Evolutionary conservation across 2,113 vertebrate genomes (phyloP).

Genomic region (Scortum barcoo): DNA sequence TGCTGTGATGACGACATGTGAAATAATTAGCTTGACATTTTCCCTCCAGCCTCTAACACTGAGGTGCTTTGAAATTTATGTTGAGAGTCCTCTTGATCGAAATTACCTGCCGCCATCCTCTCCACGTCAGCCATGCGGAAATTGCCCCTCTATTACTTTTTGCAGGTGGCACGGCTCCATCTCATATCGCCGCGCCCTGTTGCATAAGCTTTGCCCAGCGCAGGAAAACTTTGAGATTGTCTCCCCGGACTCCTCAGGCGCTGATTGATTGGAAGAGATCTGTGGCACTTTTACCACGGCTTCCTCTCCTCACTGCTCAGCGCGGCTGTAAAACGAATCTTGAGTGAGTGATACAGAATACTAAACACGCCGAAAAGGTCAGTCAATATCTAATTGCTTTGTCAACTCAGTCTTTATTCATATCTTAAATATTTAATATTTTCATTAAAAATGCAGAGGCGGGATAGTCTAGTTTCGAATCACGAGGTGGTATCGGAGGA

Average conservation of each 20-base stretch:
- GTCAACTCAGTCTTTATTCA: conserved; percentile 78
- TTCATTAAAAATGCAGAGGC: conserved; percentile 69
- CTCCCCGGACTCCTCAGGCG: conserved; percentile 22
- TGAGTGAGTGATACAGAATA: conserved; percentile 64
- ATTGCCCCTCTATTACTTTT: conserved; percentile 6
- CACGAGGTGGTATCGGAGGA: conserved; percentile 36
- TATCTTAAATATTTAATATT: conserved; percentile 77
- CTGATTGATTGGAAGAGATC: conserved; percentile 62
- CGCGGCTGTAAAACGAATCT: conserved; percentile 52
- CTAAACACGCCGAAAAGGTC: conserved; percentile 73
- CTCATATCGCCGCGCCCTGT: conserved; percentile 7
- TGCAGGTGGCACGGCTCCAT: conserved; percentile 6
- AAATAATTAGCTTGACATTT: conserved; percentile 55
- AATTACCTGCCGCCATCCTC: conserved; percentile 38
- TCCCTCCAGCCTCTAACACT: not conserved
- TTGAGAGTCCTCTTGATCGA: conserved; percentile 36
- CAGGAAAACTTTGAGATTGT: conserved; percentile 39
- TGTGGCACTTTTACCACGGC: conserved; percentile 32
- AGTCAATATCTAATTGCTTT: conserved; percentile 80
- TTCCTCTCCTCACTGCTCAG: conserved; percentile 31
- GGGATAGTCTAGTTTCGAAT: conserved; percentile 47
- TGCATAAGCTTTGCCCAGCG: conserved; percentile 45
- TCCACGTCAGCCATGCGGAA: conserved; percentile 13
- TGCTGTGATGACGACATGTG: not conserved
- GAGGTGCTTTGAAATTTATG: conserved; percentile 30